Evolutionary conservation across 2,797 vertebrate species (phyloP).

Genomic region (Phalloptychus januarius): DNA sequence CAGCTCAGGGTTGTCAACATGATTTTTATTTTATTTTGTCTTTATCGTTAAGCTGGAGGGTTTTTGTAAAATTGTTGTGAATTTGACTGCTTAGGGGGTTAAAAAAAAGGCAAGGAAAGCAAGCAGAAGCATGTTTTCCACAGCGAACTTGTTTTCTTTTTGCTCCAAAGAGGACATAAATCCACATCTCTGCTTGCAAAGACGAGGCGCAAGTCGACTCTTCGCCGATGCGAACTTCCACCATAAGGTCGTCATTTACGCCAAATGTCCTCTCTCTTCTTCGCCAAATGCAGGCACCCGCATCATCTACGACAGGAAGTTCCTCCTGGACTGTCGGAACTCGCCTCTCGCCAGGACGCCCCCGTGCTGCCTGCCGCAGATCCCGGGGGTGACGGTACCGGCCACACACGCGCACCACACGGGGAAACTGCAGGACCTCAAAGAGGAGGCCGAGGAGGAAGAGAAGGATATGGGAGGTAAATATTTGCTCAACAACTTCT

Average conservation of each 20-base stretch:
- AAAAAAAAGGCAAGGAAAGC: background rate
- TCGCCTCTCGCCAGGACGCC: constrained; percentile 88
- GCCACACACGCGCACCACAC: constrained; percentile 82
- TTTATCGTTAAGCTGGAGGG: background rate
- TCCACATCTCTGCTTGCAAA: background rate
- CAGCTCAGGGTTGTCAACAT: background rate
- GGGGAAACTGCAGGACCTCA: constrained; percentile 89
- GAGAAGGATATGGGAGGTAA: constrained; percentile 89
- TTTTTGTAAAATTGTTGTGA: background rate
- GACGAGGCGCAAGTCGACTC: background rate
- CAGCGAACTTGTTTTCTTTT: background rate
- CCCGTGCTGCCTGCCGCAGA: constrained; percentile 91
- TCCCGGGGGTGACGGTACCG: constrained; percentile 88
- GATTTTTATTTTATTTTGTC: background rate
- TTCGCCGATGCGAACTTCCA: background rate
- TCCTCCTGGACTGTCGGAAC: constrained; percentile 92
- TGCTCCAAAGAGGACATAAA: background rate
- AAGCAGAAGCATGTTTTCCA: background rate
- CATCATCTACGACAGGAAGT: constrained; percentile 94
- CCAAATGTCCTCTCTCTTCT: background rate
- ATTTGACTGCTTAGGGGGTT: background rate
- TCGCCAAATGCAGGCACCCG: constrained; percentile 83
- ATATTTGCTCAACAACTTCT: background rate
- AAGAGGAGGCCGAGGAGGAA: constrained; percentile 88
- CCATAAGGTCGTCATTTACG: too few species aligned